Evolutionary conservation across 2,888 invertebrate species (phyloP).

Genomic region (Entomobrya proxima): DNA sequence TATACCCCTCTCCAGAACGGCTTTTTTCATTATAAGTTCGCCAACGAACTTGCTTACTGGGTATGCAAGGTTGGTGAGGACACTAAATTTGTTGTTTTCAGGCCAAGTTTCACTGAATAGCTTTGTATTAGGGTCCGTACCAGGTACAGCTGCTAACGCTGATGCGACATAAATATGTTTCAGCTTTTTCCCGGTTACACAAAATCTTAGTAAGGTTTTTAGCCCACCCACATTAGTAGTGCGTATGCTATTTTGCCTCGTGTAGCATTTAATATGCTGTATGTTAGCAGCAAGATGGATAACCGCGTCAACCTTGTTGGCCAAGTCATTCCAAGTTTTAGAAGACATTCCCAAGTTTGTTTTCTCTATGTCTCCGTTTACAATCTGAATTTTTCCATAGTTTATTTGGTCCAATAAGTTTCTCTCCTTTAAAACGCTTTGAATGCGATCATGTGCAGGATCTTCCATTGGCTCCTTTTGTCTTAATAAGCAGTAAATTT

Average conservation of each 20-base stretch:
- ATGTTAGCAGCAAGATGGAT: background rate
- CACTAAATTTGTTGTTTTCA: background rate
- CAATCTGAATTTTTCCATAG: background rate
- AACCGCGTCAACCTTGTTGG: background rate
- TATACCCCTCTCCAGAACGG: background rate
- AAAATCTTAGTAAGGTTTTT: background rate
- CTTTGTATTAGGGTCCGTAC: background rate
- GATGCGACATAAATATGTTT: background rate
- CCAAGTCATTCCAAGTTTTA: background rate
- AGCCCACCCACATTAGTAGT: background rate
- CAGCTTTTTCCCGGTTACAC: background rate
- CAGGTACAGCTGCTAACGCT: background rate
- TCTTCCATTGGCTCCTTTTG: too few species aligned
- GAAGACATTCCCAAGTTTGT: background rate
- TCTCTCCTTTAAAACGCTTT: too few species aligned
- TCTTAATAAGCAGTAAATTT: too few species aligned
- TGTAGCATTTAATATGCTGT: background rate
- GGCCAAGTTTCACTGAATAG: background rate
- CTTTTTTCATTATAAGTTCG: background rate
- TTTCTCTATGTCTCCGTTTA: background rate
- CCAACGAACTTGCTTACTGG: background rate
- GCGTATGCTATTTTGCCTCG: background rate
- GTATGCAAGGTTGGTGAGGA: background rate
- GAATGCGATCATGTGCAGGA: too few species aligned
- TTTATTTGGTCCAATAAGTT: background rate